A percentile compares a stretch with the other conserved stretches of the same genome.
Evolutionary conservation across 1,140 invertebrate genomes (phyloP).

Genomic region (Callitettix versicolor): DNA sequence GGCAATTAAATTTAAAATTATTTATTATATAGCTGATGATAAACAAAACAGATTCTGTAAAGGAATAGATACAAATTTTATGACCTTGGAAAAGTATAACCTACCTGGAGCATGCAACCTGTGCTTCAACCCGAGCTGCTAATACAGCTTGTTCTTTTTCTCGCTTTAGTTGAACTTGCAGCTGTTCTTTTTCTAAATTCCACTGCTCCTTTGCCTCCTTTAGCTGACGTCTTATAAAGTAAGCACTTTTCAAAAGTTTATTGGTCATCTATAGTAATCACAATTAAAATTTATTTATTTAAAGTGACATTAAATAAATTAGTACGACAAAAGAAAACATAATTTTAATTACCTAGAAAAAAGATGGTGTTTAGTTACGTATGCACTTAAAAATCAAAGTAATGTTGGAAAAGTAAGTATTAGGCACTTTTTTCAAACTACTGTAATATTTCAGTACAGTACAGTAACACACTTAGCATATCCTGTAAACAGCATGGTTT

Average conservation of each 20-base stretch:
- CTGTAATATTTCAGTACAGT: too few relatives aligned
- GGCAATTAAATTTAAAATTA: too few relatives aligned
- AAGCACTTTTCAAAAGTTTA: slow-evolving; percentile 51
- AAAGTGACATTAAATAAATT: neutral
- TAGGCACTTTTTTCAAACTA: too few relatives aligned
- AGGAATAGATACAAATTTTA: too few relatives aligned
- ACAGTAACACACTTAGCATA: too few relatives aligned
- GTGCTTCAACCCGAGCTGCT: slow-evolving; percentile 49
- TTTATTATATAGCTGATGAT: too few relatives aligned
- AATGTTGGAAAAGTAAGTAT: too few relatives aligned
- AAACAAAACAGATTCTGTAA: too few relatives aligned
- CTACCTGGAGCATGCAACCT: slow-evolving; percentile 33
- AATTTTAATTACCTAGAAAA: neutral
- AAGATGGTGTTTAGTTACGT: neutral
- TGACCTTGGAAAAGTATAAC: too few relatives aligned
- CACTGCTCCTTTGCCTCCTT: slow-evolving; percentile 53
- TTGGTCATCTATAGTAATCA: slow-evolving; percentile 36
- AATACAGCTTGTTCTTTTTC: slow-evolving; percentile 56
- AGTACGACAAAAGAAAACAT: neutral
- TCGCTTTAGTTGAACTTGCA: slow-evolving; percentile 39
- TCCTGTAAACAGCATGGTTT: too few relatives aligned
- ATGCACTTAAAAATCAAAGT: too few relatives aligned
- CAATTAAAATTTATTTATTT: neutral
- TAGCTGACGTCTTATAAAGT: slow-evolving; percentile 53
- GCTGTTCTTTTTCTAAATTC: slow-evolving; percentile 44